These are phyloP conservation scores for Carapus acus DNA, from an alignment of 2,797 vertebrate species.

Conservation along the genomic window DNA sequence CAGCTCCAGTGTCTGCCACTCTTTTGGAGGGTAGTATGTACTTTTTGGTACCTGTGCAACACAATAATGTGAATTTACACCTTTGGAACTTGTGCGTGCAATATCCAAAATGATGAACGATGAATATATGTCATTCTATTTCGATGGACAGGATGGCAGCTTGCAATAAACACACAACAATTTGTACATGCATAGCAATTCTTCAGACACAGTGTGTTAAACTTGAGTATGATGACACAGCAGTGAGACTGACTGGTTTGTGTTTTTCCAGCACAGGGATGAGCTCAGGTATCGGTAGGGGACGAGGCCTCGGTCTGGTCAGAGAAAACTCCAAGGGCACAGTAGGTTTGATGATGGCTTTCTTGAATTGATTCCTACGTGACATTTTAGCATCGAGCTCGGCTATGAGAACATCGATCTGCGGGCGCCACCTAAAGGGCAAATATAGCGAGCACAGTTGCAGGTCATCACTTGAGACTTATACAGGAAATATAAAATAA, in stretches of 20 bases:
- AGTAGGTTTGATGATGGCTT: conserved; percentile 65
- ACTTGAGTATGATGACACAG: background rate
- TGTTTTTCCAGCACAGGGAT: conserved; percentile 69
- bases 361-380: conserved; percentile 39
- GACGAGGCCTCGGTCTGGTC: conserved; percentile 72
- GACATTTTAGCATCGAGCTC: conserved; percentile 63
- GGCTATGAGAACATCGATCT: conserved; percentile 73
- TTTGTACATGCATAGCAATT: background rate
- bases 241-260: conserved; percentile 69
- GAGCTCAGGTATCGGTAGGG: conserved; percentile 67
- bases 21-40: conserved; percentile 77
- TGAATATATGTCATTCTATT: no score
- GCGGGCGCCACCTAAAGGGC: conserved; percentile 78
- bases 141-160: no score
- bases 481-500: no score
- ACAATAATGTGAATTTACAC: no score
- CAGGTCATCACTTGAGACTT: conserved; percentile 4
- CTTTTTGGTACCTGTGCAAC: conserved; percentile 77
- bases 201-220: background rate
- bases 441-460: conserved; percentile 3
- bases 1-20: conserved; percentile 68
- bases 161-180: background rate
- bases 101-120: no score
- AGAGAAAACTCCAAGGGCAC: conserved; percentile 79
- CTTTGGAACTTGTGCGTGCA: no score